Conservation (phyloP, 2,888 invertebrate genomes). For the Pasiphila rectangulata region DNA sequence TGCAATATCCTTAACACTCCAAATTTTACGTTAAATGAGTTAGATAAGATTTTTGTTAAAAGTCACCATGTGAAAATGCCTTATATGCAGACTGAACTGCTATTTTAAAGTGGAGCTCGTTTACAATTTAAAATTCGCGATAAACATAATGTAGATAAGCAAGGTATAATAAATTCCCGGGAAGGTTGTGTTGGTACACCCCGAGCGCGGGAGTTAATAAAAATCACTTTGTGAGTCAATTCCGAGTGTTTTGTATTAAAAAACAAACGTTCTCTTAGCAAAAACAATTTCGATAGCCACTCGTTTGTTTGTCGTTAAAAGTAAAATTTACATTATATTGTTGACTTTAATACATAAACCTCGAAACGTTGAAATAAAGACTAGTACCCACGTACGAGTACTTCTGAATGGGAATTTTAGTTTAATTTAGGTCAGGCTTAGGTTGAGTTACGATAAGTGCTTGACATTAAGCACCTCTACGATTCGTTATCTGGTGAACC, state of each 20-base stretch:
- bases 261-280: background rate
- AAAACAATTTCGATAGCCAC: background rate
- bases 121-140: conserved; percentile 75
- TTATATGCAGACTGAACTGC: conserved; percentile 42
- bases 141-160: conserved; percentile 74
- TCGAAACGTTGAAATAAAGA: no score
- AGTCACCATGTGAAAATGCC: background rate
- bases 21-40: background rate
- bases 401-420: background rate
- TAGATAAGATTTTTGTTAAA: background rate
- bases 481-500: background rate
- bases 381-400: no score
- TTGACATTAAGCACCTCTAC: background rate
- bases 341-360: no score
- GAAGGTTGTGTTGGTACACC: conserved; percentile 43
- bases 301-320: background rate
- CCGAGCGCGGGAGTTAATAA: conserved; percentile 49
- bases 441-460: background rate
- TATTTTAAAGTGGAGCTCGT: conserved; percentile 61
- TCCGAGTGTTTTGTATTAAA: conserved; percentile 1
- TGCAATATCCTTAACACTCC: no score
- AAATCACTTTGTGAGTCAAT: conserved; percentile 63
- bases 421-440: background rate
- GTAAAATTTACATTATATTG: no score
- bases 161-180: conserved; percentile 64